Evolutionary conservation across 2,888 invertebrate genomes (phyloP).

Genomic region (Tenthredo mesomela): DNA sequence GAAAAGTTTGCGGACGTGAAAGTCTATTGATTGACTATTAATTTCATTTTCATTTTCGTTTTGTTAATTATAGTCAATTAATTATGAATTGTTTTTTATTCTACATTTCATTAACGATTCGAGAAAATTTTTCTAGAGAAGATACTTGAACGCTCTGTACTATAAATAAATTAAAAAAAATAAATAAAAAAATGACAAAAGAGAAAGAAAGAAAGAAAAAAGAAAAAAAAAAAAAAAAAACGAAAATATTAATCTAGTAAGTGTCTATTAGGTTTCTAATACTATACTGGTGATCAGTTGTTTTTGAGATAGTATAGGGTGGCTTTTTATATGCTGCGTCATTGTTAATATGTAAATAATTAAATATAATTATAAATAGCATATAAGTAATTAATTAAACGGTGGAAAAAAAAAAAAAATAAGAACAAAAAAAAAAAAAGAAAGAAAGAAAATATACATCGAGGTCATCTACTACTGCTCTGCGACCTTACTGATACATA

Average conservation of each 20-base stretch:
- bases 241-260: conserved; percentile 16
- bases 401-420: not conserved
- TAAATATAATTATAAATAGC: not conserved
- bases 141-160: conserved; percentile 4
- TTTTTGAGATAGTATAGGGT: conserved; percentile 4
- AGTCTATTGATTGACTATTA: not conserved
- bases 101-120: not conserved
- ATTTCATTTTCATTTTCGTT: not conserved
- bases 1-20: not conserved
- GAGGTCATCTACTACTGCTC: conserved; percentile 38
- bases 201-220: not conserved
- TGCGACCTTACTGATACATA: conserved; percentile 45
- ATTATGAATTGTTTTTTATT: not conserved
- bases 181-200: not conserved
- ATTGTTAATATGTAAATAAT: conserved; percentile 52
- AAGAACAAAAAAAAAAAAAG: too few relatives aligned
- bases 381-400: conserved; percentile 29
- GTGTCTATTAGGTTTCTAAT: conserved; percentile 28
- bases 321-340: conserved; percentile 26
- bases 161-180: not conserved
- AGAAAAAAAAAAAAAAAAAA: not conserved
- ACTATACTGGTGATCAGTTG: conserved; percentile 17
- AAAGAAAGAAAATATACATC: not conserved
- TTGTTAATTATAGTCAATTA: not conserved
- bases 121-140: not conserved